Evolutionary conservation across 1,140 invertebrate species (phyloP).

Genomic region (Lepidostoma basale): DNA sequence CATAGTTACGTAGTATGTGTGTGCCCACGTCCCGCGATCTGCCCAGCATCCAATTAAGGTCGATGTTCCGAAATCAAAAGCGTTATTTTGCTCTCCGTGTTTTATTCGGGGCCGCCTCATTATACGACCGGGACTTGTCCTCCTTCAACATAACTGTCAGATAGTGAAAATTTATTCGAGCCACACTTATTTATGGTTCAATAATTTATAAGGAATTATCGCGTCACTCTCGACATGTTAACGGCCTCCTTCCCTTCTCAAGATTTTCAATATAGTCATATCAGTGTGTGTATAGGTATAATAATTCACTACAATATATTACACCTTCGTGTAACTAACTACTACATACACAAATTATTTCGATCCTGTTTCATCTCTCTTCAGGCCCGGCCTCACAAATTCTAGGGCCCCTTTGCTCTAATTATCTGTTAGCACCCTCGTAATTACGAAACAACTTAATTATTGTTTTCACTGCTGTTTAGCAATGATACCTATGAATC

Average conservation of each 20-base stretch:
- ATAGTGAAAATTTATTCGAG: conserved; percentile 22
- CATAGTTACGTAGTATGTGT: too few species aligned
- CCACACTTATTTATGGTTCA: conserved; percentile 14
- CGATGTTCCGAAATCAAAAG: background rate
- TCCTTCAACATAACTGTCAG: conserved; percentile 18
- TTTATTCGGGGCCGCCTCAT: background rate
- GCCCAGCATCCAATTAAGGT: conserved; percentile 9
- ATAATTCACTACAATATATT: too few species aligned
- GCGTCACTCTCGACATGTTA: background rate
- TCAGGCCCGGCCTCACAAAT: too few species aligned
- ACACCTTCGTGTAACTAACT: too few species aligned
- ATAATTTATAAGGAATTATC: conserved; percentile 30
- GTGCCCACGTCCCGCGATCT: background rate
- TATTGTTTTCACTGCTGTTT: too few species aligned
- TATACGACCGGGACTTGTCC: conserved; percentile 10
- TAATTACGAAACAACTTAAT: too few species aligned
- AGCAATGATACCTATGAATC: too few species aligned
- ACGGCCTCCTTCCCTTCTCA: conserved; percentile 7
- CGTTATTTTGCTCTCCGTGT: background rate
- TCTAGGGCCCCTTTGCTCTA: too few species aligned
- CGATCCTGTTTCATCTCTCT: too few species aligned
- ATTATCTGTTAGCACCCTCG: too few species aligned
- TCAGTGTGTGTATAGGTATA: too few species aligned
- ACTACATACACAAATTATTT: too few species aligned
- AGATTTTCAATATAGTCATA: background rate